phyloP scores from a whole-genome alignment of 2,113 vertebrate species.

The Cacatua alba region DNA sequence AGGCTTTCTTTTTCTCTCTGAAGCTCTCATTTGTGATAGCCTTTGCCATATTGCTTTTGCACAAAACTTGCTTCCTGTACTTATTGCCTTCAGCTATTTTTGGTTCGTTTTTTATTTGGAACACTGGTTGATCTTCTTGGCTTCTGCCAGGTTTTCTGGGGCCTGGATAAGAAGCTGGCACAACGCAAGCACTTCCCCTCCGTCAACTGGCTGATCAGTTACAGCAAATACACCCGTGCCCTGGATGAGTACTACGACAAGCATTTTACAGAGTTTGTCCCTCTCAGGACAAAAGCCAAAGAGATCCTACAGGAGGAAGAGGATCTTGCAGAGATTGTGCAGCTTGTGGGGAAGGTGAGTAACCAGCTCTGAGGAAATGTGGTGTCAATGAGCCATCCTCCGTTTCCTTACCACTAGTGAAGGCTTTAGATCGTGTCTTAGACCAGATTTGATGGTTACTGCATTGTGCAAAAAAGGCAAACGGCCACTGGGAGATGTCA shows the following conservation, averaged over 20 bases:
- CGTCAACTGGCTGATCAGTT: slow-evolving; percentile 98
- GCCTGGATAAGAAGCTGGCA: slow-evolving; percentile 97
- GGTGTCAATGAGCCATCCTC: not conserved
- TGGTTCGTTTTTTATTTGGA: not conserved
- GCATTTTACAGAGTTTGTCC: slow-evolving; percentile 95
- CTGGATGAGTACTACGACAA: slow-evolving; percentile 97
- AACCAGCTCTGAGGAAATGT: not conserved
- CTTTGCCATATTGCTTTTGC: not conserved
- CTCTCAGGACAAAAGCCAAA: slow-evolving; percentile 93
- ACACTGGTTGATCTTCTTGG: not conserved
- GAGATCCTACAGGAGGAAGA: slow-evolving; percentile 98
- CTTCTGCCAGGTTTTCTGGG: slow-evolving; percentile 92
- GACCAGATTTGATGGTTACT: not conserved
- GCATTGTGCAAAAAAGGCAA: not conserved
- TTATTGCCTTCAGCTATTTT: not conserved
- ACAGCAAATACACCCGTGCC: slow-evolving; percentile 95
- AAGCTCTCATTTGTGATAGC: not conserved
- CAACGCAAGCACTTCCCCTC: slow-evolving; percentile 98
- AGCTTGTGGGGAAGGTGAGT: slow-evolving; percentile 95
- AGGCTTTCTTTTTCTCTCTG: not conserved
- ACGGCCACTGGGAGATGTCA: not conserved
- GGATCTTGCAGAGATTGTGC: slow-evolving; percentile 96
- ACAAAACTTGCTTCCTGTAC: not conserved
- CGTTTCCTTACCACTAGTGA: not conserved
- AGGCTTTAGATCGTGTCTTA: not conserved